Evolutionary conservation across 2,888 invertebrate genomes (phyloP).

Genomic region (Pimpla rufipes): DNA sequence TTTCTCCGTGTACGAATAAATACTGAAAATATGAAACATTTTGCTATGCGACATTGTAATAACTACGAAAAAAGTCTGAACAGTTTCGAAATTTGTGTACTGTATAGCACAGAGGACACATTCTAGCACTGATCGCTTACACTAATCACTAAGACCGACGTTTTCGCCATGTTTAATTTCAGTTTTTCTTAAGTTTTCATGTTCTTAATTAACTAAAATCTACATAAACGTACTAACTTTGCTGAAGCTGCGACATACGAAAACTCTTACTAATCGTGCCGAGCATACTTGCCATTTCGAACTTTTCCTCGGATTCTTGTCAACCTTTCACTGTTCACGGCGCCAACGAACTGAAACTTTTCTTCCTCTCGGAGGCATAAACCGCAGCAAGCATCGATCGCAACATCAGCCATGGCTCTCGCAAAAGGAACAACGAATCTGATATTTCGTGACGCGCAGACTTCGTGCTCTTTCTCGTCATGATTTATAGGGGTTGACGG

Average conservation of each 20-base stretch:
- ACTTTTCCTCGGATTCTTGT: slow-evolving; percentile 25
- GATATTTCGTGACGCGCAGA: slow-evolving; percentile 73
- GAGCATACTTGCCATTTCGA: background rate
- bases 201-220: too few relatives aligned
- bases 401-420: slow-evolving; percentile 50
- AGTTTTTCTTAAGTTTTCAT: too few relatives aligned
- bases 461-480: slow-evolving; percentile 61
- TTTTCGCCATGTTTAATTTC: too few relatives aligned
- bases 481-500: slow-evolving; percentile 68
- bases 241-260: background rate
- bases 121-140: too few relatives aligned
- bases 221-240: background rate
- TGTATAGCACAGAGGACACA: too few relatives aligned
- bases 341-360: slow-evolving; percentile 46
- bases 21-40: too few relatives aligned
- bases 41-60: too few relatives aligned
- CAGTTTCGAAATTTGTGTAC: too few relatives aligned
- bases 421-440: slow-evolving; percentile 67
- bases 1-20: too few relatives aligned
- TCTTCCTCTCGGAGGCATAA: slow-evolving; percentile 37
- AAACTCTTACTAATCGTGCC: background rate
- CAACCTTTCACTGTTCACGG: slow-evolving; percentile 48
- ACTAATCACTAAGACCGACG: too few relatives aligned
- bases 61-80: too few relatives aligned
- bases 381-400: slow-evolving; percentile 62